Evolutionary conservation across 2,797 vertebrate genomes (phyloP).

Genomic region (Brotula barbata): DNA sequence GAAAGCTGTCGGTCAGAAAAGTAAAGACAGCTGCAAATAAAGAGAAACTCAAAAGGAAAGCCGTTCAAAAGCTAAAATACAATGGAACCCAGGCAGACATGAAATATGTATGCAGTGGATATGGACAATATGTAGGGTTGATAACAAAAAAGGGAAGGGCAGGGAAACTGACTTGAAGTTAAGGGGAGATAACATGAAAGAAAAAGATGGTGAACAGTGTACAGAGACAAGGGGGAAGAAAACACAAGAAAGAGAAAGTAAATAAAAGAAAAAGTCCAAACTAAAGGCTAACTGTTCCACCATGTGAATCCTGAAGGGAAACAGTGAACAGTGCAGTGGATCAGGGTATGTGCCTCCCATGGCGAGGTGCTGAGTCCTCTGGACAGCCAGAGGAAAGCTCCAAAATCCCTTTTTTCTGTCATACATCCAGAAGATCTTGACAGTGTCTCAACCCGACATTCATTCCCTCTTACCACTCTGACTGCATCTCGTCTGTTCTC

Average conservation of each 20-base stretch:
- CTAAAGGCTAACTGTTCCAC: slow-evolving; percentile 35
- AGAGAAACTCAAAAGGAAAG: slow-evolving; percentile 15
- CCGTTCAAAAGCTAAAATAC: slow-evolving; percentile 17
- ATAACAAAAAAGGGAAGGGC: slow-evolving; percentile 23
- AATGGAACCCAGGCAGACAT: slow-evolving; percentile 23
- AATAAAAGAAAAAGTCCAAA: slow-evolving; percentile 48
- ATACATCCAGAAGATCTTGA: slow-evolving; percentile 8
- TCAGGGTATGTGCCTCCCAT: slow-evolving; percentile 36
- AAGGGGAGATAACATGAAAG: slow-evolving; percentile 34
- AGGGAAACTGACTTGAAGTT: slow-evolving; percentile 32
- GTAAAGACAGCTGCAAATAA: slow-evolving; percentile 22
- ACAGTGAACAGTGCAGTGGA: slow-evolving; percentile 39
- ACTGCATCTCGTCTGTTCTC: not conserved
- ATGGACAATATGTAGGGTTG: slow-evolving; percentile 13
- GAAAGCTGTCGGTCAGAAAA: not conserved
- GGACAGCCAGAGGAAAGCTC: slow-evolving; percentile 18
- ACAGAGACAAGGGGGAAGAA: slow-evolving; percentile 27
- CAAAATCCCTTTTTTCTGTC: slow-evolving; percentile 14
- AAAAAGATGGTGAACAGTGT: slow-evolving; percentile 17
- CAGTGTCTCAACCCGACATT: slow-evolving; percentile 1
- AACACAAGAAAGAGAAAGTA: slow-evolving; percentile 36
- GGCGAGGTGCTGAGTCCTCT: slow-evolving; percentile 32
- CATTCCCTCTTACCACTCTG: not conserved
- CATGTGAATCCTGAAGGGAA: slow-evolving; percentile 42
- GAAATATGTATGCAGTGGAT: slow-evolving; percentile 38